Percentiles rank a stretch among this genome's conserved stretches.
Evolutionary conservation across 1,140 invertebrate genomes (phyloP).

Genomic region (Drosophila arizonae): DNA sequence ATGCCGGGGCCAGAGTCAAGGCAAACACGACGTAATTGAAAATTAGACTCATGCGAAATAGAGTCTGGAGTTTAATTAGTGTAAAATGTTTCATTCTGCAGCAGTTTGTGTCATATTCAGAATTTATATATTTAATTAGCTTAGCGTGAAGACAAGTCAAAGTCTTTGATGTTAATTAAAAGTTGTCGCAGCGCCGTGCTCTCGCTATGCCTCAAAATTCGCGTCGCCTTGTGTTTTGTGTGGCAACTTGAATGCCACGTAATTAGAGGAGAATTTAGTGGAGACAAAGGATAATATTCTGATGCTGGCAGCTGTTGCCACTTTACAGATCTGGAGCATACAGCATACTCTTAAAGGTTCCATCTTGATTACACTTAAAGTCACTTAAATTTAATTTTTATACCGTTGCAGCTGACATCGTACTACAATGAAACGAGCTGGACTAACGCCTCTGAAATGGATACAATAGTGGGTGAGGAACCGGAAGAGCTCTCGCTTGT

Average conservation of each 20-base stretch:
- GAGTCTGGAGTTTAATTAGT: constrained; percentile 39
- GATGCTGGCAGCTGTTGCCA: constrained; percentile 7
- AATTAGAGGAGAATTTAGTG: constrained; percentile 18
- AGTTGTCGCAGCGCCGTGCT: constrained; percentile 13
- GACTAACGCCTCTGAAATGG: constrained; percentile 82
- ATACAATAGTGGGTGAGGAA: constrained; percentile 86
- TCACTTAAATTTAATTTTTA: background rate
- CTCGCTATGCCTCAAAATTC: background rate
- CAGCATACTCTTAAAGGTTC: background rate
- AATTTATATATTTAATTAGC: constrained; percentile 62
- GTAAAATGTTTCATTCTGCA: constrained; percentile 34
- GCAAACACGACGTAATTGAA: constrained; percentile 10
- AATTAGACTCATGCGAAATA: constrained; percentile 12
- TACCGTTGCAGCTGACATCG: constrained; percentile 72
- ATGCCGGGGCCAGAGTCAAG: background rate
- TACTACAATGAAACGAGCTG: constrained; percentile 82
- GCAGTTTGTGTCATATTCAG: constrained; percentile 22
- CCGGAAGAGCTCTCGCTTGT: constrained; percentile 88
- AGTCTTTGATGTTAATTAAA: constrained; percentile 55
- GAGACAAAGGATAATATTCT: constrained; percentile 8
- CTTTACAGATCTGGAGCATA: background rate
- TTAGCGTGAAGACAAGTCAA: constrained; percentile 28
- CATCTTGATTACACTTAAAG: background rate
- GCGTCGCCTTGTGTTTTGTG: constrained; percentile 11
- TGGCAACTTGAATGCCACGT: constrained; percentile 21